phyloP scores from a whole-genome alignment of 1,140 invertebrate genomes.

The Calycopis cecrops region DNA sequence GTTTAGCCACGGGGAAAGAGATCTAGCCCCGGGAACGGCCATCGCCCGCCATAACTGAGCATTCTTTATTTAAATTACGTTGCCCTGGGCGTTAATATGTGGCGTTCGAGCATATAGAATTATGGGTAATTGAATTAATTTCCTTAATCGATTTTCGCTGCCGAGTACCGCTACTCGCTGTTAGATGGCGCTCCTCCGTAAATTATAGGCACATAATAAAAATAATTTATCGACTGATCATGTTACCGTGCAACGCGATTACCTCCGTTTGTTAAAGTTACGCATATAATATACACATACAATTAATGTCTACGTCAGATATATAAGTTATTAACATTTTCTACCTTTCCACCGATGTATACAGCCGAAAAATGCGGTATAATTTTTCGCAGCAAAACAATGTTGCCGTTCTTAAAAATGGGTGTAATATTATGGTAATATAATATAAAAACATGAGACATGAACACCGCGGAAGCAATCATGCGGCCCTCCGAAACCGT shows the following conservation, averaged over 20 bases:
- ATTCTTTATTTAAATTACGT: constrained; percentile 36
- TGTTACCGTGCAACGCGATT: neutral
- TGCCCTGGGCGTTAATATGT: constrained; percentile 30
- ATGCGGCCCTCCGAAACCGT: constrained; percentile 43
- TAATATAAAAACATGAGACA: constrained; percentile 15
- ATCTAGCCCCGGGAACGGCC: constrained; percentile 26
- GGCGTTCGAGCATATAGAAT: constrained; percentile 24
- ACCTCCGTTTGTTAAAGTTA: neutral
- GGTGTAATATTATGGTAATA: neutral
- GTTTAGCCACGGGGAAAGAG: constrained; percentile 24
- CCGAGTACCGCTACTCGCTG: constrained; percentile 42
- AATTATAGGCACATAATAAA: constrained; percentile 5
- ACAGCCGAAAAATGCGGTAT: neutral
- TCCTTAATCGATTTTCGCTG: constrained; percentile 39
- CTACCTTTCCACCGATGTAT: too few relatives aligned
- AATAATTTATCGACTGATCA: constrained; percentile 4
- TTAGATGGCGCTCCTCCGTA: constrained; percentile 47
- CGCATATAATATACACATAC: neutral
- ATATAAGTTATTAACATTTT: neutral
- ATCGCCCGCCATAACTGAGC: constrained; percentile 26
- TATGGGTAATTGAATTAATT: constrained; percentile 40
- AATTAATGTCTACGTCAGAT: neutral
- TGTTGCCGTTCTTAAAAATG: neutral
- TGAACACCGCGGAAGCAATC: constrained; percentile 39
- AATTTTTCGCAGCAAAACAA: neutral